These are phyloP conservation scores for Bruchidius siliquastri DNA, from an alignment of 2,888 invertebrate genomes.

Conservation along the genomic window DNA sequence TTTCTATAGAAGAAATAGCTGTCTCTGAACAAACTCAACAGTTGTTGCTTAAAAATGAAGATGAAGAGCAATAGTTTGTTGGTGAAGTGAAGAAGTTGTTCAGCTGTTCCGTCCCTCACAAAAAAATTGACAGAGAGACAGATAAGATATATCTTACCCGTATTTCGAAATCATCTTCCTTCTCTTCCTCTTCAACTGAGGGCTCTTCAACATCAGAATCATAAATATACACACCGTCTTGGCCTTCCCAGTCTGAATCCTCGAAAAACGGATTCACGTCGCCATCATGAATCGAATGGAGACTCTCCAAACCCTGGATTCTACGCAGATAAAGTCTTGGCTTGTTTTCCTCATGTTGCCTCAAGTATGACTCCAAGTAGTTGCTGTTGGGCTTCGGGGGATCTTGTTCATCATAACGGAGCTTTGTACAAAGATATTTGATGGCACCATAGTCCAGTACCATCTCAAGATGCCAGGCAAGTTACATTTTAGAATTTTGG, in stretches of 20 bases:
- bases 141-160: background rate
- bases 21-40: too few species aligned
- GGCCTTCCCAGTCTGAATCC: background rate
- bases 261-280: background rate
- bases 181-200: background rate
- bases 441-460: background rate
- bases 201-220: background rate
- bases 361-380: background rate
- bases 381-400: background rate
- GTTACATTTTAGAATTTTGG: background rate
- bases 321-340: background rate
- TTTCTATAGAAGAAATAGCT: too few species aligned
- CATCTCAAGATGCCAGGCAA: background rate
- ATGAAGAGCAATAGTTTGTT: too few species aligned
- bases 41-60: too few species aligned
- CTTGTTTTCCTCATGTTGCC: background rate
- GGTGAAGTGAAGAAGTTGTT: too few species aligned
- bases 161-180: background rate
- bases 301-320: background rate
- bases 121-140: too few species aligned
- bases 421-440: background rate
- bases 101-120: too few species aligned
- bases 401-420: background rate
- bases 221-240: background rate
- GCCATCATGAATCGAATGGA: background rate